Conservation (phyloP, 2,113 vertebrate species). For the Pelvicachromis taeniatus region DNA sequence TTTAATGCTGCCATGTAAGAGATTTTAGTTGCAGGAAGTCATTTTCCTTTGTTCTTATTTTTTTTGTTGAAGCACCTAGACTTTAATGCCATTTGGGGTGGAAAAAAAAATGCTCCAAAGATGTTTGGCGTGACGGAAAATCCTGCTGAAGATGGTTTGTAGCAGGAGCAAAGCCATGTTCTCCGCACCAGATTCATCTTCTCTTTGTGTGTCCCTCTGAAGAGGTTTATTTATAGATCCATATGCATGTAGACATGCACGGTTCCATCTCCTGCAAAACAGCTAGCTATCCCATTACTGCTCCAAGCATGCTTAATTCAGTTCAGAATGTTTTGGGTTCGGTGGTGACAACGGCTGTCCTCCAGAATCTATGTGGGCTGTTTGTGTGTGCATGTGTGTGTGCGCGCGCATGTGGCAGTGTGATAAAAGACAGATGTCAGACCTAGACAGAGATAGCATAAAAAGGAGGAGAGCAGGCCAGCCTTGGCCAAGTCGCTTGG, state of each 20-base stretch:
- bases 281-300: background rate
- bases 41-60: background rate
- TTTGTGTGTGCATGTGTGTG: background rate
- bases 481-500: constrained; percentile 11
- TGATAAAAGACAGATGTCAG: constrained; percentile 57
- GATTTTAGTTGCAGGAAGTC: background rate
- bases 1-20: background rate
- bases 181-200: constrained; percentile 16
- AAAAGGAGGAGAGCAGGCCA: background rate
- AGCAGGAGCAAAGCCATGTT: background rate
- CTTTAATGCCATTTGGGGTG: background rate
- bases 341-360: constrained; percentile 21
- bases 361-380: background rate
- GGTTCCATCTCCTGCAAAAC: constrained; percentile 3
- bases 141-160: background rate
- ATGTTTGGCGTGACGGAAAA: background rate
- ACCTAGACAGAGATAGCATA: constrained; percentile 23
- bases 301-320: constrained; percentile 3
- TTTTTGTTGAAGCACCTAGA: background rate
- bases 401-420: background rate
- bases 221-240: constrained; percentile 54
- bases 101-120: background rate
- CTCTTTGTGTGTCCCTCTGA: background rate
- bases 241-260: constrained; percentile 36
- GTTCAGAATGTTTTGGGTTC: constrained; percentile 48